phyloP scores from a whole-genome alignment of 2,888 invertebrate genomes.

The Timema podura region DNA sequence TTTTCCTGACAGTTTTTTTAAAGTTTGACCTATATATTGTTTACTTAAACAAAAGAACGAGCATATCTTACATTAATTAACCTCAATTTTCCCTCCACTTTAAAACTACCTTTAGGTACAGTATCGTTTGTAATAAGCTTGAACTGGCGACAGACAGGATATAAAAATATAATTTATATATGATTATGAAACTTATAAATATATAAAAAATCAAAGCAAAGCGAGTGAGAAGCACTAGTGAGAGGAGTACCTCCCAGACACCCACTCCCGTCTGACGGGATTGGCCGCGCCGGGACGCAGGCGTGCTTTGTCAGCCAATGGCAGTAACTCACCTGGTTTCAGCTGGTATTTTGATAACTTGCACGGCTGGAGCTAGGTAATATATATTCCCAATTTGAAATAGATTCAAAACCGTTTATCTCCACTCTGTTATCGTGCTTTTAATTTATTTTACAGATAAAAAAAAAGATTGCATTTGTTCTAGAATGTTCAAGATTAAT shows the following conservation, averaged over 20 bases:
- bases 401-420: constrained; percentile 4
- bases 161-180: no score
- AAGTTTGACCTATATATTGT: no score
- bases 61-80: no score
- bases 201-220: constrained; percentile 10
- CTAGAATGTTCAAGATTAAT: no score
- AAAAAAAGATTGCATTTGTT: background rate
- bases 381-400: background rate
- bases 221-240: background rate
- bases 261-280: constrained; percentile 18
- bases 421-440: background rate
- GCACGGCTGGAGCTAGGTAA: constrained; percentile 13
- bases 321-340: constrained; percentile 18
- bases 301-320: constrained; percentile 24
- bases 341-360: constrained; percentile 11
- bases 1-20: no score
- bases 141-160: no score
- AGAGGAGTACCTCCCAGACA: constrained; percentile 14
- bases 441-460: background rate
- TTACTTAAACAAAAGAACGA: no score
- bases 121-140: no score
- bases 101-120: no score
- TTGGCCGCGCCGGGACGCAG: constrained; percentile 23
- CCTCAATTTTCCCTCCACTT: no score
- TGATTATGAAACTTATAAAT: background rate